These are phyloP conservation scores for Bombus waltoni DNA, from an alignment of 1,140 invertebrate species.

Conservation along the genomic window DNA sequence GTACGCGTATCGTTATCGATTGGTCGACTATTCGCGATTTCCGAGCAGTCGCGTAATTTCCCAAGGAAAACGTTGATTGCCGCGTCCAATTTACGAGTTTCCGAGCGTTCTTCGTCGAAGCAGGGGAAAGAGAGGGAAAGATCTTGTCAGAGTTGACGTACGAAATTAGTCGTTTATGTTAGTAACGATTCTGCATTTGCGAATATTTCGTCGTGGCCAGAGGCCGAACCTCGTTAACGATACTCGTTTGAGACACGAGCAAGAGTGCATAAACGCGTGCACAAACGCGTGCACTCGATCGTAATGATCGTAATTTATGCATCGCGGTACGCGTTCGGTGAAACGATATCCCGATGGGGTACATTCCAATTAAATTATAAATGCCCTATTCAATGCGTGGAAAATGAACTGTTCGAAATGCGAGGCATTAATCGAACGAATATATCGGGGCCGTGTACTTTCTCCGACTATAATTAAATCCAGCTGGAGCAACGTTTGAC, in stretches of 20 bases:
- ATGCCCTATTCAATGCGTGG: background rate
- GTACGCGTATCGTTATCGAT: background rate
- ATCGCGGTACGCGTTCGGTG: background rate
- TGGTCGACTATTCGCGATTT: background rate
- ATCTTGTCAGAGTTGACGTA: too few species aligned
- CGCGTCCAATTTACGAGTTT: background rate
- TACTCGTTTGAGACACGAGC: background rate
- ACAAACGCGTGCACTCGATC: background rate
- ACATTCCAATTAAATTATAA: constrained; percentile 15
- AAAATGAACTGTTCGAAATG: constrained; percentile 1
- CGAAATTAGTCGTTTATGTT: background rate
- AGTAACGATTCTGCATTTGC: background rate
- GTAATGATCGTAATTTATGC: constrained; percentile 29
- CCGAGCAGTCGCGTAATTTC: background rate
- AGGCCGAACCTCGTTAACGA: constrained; percentile 6
- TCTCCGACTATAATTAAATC: background rate
- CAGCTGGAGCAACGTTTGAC: background rate
- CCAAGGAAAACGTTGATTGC: background rate
- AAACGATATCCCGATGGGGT: background rate
- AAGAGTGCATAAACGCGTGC: background rate
- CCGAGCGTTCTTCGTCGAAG: background rate
- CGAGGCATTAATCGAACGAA: constrained; percentile 3
- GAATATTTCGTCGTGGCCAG: too few species aligned
- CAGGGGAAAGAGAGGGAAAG: background rate
- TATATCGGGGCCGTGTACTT: background rate